Conservation (phyloP, 2,113 vertebrate species). For the Phalacrocorax aristotelis region DNA sequence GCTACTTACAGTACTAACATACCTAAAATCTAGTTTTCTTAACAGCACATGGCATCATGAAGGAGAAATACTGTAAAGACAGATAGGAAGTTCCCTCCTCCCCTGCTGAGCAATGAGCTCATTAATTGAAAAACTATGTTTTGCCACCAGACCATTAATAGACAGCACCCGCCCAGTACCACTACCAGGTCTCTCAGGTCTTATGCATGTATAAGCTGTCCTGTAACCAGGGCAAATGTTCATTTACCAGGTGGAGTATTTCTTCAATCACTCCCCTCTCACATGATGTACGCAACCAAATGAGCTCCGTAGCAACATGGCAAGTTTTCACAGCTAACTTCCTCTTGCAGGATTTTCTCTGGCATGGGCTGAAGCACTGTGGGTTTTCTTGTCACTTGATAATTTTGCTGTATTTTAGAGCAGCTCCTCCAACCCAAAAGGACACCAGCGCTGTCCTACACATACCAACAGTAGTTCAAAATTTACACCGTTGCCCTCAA, state of each 20-base stretch:
- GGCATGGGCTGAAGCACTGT: background rate
- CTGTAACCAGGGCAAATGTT: background rate
- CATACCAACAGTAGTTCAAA: background rate
- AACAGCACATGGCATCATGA: background rate
- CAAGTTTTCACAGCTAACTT: background rate
- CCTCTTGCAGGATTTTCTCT: conserved; percentile 22
- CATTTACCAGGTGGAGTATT: background rate
- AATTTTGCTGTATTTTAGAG: background rate
- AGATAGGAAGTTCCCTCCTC: background rate
- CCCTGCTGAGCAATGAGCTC: background rate
- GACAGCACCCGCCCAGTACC: background rate
- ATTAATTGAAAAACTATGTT: background rate
- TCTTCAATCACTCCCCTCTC: background rate
- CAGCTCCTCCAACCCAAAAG: background rate
- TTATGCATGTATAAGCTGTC: background rate
- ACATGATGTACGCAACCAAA: background rate
- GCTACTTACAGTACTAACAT: background rate
- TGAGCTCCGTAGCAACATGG: background rate
- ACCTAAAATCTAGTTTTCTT: background rate
- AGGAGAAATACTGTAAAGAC: background rate
- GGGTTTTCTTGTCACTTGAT: background rate
- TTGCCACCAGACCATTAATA: background rate
- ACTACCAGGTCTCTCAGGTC: background rate
- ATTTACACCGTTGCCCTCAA: background rate
- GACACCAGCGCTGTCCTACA: background rate